Conservation (phyloP, 1,140 invertebrate species). For the Drosophila guanche region DNA sequence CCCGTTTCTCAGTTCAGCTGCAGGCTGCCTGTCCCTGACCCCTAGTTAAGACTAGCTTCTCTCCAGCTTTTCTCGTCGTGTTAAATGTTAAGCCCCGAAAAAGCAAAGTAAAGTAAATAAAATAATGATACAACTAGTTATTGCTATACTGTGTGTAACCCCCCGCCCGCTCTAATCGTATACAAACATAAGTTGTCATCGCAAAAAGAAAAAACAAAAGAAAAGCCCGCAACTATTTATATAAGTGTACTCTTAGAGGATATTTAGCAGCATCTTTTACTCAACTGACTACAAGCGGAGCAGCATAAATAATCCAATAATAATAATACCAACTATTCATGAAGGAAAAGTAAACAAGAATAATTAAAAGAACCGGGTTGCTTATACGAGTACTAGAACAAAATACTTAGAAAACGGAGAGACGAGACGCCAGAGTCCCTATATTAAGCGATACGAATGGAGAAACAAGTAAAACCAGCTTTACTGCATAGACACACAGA, state of each 20-base stretch:
- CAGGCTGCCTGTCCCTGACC: slow-evolving; percentile 13
- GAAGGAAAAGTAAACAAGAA: slow-evolving; percentile 22
- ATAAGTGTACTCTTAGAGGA: slow-evolving; percentile 78
- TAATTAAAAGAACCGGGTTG: slow-evolving; percentile 57
- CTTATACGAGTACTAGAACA: slow-evolving; percentile 64
- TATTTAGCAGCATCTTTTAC: slow-evolving; percentile 79
- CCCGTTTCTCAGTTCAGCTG: slow-evolving; percentile 26
- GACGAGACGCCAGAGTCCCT: slow-evolving; percentile 59
- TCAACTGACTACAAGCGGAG: slow-evolving; percentile 69
- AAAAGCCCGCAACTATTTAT: slow-evolving; percentile 50
- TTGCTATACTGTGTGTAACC: slow-evolving; percentile 71
- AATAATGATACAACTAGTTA: slow-evolving; percentile 65
- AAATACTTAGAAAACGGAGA: slow-evolving; percentile 59
- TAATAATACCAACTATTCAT: slow-evolving; percentile 23
- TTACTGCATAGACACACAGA: slow-evolving; percentile 50
- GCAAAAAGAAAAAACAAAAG: slow-evolving; percentile 30
- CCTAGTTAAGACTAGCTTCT: slow-evolving; percentile 53
- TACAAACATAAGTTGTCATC: slow-evolving; percentile 51
- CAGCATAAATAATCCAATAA: slow-evolving; percentile 48
- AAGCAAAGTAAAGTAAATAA: slow-evolving; percentile 45
- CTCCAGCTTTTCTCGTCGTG: slow-evolving; percentile 68
- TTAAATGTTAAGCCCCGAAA: slow-evolving; percentile 74
- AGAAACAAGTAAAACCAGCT: slow-evolving; percentile 63
- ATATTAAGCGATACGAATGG: slow-evolving; percentile 56
- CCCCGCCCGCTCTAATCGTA: slow-evolving; percentile 43